Base-by-base conservation (phyloP, 30 jellyfish, hydroid and myxozoan genomes). In the Aurelia coerulea region DNA sequence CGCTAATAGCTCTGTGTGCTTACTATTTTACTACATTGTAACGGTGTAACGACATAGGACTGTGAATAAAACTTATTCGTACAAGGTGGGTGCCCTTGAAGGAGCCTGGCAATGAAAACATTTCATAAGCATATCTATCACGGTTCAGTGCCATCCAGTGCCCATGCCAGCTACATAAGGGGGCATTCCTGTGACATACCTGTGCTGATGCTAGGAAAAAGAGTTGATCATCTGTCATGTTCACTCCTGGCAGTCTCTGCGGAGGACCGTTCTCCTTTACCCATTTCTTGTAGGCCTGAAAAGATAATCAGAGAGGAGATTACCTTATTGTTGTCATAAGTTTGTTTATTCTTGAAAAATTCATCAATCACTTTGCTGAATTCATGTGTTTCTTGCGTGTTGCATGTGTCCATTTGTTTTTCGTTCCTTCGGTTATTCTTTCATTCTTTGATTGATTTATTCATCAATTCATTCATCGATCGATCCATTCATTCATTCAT, bases 261-360 rank as follows among this genome's bases (percentile, higher is more conserved):
- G 95, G 97, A 31, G 88, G 83, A 0, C 97, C 97, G 51, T 80
- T 79, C 16, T 31, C 70, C 68, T 81, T 19, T 69, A 83, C 91
- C 97, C 94, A 90, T 56, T 84, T 73, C 88, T 86, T 94, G 89
- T 94, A 94, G 7, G 99, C 99, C 99, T 94, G 65, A 29, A 62
- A 31, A 63, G 12, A 49, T 9, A 5, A 37, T 4, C 2, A 37
- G 46, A 37, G 4, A 37, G 4, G 46, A 37, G 4, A 37, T 2
- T 4, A 23, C 34, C 46, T 65, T 32, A 3, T n/a, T 3, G 3
- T 4, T 15, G 62, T 31, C n/a, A 50, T 54, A 80, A 13, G 29
- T 34, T 78, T 63, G 53, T 31, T 12, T 62, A 18, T 62, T 62
- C 72, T 62, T 3, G 32, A 62, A 0, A 4, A 29, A 7, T n/a